Conservation (phyloP, 2,113 vertebrate species). For the Myrmophylax atrothorax region DNA sequence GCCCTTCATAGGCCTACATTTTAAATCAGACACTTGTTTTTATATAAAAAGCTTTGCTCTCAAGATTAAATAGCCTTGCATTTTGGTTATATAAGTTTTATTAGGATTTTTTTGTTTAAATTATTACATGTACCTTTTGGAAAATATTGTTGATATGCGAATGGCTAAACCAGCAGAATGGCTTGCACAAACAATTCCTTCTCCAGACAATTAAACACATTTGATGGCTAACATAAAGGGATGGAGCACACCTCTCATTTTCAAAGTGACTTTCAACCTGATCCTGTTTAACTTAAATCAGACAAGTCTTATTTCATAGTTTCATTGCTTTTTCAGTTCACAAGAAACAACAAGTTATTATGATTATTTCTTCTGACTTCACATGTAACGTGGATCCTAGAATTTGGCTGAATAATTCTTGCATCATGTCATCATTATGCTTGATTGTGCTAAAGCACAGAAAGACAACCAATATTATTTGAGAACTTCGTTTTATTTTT, state of each 20-base stretch:
- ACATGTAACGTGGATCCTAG: background rate
- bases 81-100: background rate
- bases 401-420: background rate
- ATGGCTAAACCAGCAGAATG: background rate
- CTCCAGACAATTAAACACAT: background rate
- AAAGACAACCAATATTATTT: background rate
- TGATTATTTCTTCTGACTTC: background rate
- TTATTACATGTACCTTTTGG: background rate
- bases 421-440: background rate
- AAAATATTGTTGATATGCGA: background rate
- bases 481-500: background rate
- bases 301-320: background rate
- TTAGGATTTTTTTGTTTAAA: background rate
- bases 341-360: background rate
- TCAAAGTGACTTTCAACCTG: background rate
- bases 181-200: background rate
- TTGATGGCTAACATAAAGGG: background rate
- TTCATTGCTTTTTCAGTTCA: background rate
- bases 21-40: background rate
- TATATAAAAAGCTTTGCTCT: background rate
- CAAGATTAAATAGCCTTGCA: background rate
- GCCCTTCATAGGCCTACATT: background rate
- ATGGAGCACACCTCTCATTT: background rate
- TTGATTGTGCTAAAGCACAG: background rate
- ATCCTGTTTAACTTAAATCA: background rate